Evolutionary conservation across 2,888 invertebrate genomes (phyloP).

Genomic region (Anthophora plumipes): DNA sequence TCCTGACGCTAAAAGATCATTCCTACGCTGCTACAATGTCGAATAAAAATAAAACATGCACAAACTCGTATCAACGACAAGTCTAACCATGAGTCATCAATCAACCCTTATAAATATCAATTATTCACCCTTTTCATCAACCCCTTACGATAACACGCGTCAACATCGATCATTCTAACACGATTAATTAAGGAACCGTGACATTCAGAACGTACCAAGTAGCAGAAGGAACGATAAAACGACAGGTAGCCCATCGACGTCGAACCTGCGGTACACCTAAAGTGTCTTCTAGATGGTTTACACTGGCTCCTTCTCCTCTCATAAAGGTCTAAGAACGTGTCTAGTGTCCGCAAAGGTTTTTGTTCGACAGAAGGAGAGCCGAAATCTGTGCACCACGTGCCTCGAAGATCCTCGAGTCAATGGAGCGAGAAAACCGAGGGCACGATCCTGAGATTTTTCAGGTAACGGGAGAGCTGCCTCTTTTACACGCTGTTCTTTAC

Average conservation of each 20-base stretch:
- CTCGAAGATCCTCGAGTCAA: conserved; percentile 46
- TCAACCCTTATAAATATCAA: too few relatives aligned
- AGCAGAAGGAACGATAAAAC: not conserved
- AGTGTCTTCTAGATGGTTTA: conserved; percentile 28
- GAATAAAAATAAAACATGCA: too few relatives aligned
- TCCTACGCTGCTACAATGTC: too few relatives aligned
- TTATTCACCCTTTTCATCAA: not conserved
- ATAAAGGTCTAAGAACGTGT: conserved; percentile 14
- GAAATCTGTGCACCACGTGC: conserved; percentile 60
- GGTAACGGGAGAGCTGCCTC: conserved; percentile 46
- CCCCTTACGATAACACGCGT: not conserved
- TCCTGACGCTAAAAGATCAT: too few relatives aligned
- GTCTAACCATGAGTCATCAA: too few relatives aligned
- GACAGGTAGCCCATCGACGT: conserved; percentile 35
- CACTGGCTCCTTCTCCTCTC: conserved; percentile 37
- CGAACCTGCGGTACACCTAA: conserved; percentile 26
- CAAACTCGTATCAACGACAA: too few relatives aligned
- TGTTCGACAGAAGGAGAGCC: conserved; percentile 44
- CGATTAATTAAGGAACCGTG: not conserved
- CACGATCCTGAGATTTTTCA: conserved; percentile 63
- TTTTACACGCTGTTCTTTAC: conserved; percentile 9
- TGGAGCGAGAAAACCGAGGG: conserved; percentile 48
- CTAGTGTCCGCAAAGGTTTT: conserved; percentile 44
- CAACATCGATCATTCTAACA: not conserved
- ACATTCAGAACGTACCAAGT: not conserved